These are phyloP conservation scores for Cryptocheilus praepositus DNA, from an alignment of 2,888 invertebrate genomes.

Conservation along the genomic window DNA sequence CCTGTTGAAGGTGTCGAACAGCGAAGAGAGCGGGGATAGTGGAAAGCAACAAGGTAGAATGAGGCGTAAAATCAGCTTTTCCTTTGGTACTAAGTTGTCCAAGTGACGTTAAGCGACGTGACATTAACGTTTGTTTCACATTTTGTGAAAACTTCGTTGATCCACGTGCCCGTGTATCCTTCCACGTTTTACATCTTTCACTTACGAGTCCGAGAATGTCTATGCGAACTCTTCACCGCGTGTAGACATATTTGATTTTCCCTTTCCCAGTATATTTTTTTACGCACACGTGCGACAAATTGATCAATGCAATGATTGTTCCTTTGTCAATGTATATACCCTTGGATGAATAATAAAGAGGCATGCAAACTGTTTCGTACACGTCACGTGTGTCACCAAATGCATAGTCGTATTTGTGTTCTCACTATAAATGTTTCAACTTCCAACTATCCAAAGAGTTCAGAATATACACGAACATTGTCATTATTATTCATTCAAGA, in stretches of 20 bases:
- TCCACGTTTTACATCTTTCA: background rate
- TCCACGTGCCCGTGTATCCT: background rate
- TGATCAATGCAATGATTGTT: constrained; percentile 29
- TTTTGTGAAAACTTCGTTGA: background rate
- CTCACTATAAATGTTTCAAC: constrained; percentile 19
- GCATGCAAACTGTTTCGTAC: constrained; percentile 49
- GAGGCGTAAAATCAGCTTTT: constrained; percentile 84
- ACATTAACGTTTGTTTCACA: constrained; percentile 14
- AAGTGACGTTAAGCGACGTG: constrained; percentile 55
- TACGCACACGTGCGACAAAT: constrained; percentile 15
- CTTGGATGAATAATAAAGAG: constrained; percentile 74
- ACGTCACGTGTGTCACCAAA: constrained; percentile 57
- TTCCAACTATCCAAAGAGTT: too few species aligned
- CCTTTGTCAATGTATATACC: constrained; percentile 46
- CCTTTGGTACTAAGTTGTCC: constrained; percentile 82
- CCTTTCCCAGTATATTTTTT: constrained; percentile 24
- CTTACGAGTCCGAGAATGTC: background rate
- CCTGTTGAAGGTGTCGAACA: constrained; percentile 57
- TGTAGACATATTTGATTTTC: background rate
- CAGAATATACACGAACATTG: constrained; percentile 9
- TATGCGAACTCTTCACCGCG: too few species aligned
- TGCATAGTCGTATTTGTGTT: constrained; percentile 70
- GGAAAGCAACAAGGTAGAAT: constrained; percentile 82
- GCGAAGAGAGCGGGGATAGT: constrained; percentile 71
- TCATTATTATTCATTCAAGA: constrained; percentile 72